Base-by-base conservation (phyloP, 2,113 vertebrate genomes). In the Nesoenas mayeri region DNA sequence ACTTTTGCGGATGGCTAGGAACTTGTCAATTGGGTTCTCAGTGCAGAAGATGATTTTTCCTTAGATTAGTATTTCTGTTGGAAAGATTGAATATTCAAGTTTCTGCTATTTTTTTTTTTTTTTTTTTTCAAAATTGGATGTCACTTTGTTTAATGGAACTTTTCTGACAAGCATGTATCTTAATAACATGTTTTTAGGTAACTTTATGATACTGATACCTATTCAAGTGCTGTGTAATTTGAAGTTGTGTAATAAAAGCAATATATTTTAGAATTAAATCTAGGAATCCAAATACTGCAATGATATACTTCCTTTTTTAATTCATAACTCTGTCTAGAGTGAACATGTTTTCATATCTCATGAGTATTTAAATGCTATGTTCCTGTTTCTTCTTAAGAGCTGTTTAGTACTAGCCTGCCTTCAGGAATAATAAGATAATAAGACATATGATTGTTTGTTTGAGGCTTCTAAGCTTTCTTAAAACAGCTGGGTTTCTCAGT, bases 141-240 rank as follows among this genome's bases (percentile, higher is more conserved):
- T 85, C 65, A 67, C 64, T 96, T 91, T 31, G 32, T 67, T 47
- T 85, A 92, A 80, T 50, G 81, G 53, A 81, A 78, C n/a, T 91
- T 92, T 36, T 54, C 31, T 92, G 72, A 67, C 19, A 92, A 57
- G 36, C 11, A 4, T 44, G n/a, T 89, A 95, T 79, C 80, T 67
- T 95, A 93, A 95, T 93, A 92, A 75, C 18, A 47, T 91, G 75
- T 66, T 93, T 93, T 81, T 81, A 82, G 81, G 61, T 87, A 93
- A 65, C 93, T 53, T 36, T 65, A 53, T 65, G 56, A 92, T 92
- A 93, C 42, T 8, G 40, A 84, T 88, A 62, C 21, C 7, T 91
- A 26, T 95, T 29, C 21, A 71, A 74, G 31, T 72, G 56, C 79
- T 74, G 2, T 84, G 16, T 79, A 69, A 79, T 94, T 96, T 81